Conservation (phyloP, 2,888 invertebrate species). For the Prostheceraeus crozeri region DNA sequence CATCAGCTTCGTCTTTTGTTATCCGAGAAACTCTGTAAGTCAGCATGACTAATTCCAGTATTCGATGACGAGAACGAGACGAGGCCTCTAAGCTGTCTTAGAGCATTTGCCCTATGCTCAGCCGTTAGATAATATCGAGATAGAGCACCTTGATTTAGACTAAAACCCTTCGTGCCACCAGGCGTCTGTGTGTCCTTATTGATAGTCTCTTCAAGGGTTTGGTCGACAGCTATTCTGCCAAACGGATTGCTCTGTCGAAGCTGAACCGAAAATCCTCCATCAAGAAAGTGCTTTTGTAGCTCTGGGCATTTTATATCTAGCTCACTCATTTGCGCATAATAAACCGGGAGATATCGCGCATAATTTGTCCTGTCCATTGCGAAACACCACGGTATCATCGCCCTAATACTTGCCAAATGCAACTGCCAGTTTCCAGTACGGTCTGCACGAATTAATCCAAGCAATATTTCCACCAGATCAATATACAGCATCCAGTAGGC, state of each 20-base stretch:
- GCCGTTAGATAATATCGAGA: constrained; percentile 40
- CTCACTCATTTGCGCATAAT: constrained; percentile 39
- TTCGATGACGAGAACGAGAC: too few relatives aligned
- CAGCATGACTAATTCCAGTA: too few relatives aligned
- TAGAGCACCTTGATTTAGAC: constrained; percentile 34
- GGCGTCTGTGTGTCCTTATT: constrained; percentile 42
- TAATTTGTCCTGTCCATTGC: constrained; percentile 43
- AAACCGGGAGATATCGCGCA: constrained; percentile 41
- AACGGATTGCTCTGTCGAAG: constrained; percentile 40
- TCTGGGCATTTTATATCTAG: constrained; percentile 38
- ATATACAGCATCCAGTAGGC: constrained; percentile 42
- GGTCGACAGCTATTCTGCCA: constrained; percentile 41
- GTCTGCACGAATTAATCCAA: constrained; percentile 39
- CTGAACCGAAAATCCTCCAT: constrained; percentile 40
- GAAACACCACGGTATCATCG: constrained; percentile 43
- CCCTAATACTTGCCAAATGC: constrained; percentile 39
- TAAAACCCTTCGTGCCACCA: constrained; percentile 39
- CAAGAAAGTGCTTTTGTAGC: constrained; percentile 32
- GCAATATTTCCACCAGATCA: constrained; percentile 43
- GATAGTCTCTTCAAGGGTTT: too few relatives aligned
- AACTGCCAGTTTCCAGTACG: constrained; percentile 42
- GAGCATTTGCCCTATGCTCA: too few relatives aligned
- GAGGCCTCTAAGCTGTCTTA: too few relatives aligned
- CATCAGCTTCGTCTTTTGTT: too few relatives aligned
- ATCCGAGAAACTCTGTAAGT: too few relatives aligned